Base-by-base conservation (phyloP, 1,140 invertebrate genomes). In the Neelides sp. region DNA sequence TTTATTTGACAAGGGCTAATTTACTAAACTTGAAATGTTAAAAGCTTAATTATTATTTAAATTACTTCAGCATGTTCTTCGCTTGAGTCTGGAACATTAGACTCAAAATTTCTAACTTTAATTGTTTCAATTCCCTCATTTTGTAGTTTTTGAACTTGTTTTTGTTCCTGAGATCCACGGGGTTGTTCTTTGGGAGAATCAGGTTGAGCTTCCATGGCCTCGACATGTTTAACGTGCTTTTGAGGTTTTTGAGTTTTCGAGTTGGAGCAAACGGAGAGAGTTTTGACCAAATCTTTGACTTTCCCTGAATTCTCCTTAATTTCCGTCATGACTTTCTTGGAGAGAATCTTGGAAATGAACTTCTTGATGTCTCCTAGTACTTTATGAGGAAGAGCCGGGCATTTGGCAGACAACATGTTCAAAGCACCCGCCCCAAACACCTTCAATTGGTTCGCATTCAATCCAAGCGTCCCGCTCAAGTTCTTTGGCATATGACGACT, bases 271-370 rank as follows among this genome's bases (percentile, higher is more conserved):
- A 8, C n/a, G 28, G 7, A 8, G 17, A 43, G 47, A 22, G 24
- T 41, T 10, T 20, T 46, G 15, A 52, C 40, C 1, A 17, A 17
- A 1, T 39, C 42, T 10, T 47, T 52, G 4, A 52, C 28, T 3
- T 47, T 23, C n/a, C 8, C 2, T n/a, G 47, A 46, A 20, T 28
- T 27, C 17, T 22, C 28, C 7, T 32, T 40, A 17, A 15, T 41
- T 20, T 39, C 26, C 2, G 46, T 39, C 1, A 34, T 32, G 10
- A 15, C 27, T 4, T 54, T 22, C 13, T 22, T 20, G 20, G 45
- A 4, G 30, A 57, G 39, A 3, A 27, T 26, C 35, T 57, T 57
- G 8, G 22, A 19, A 27, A 57, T 49, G 35, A 48, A 57, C 30
- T 57, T 57, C 19, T 52, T 35, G 13, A 57, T 10, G 3, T 48